These are phyloP conservation scores for Ferrisia virgata DNA, from an alignment of 2,888 invertebrate species.

Conservation along the genomic window DNA sequence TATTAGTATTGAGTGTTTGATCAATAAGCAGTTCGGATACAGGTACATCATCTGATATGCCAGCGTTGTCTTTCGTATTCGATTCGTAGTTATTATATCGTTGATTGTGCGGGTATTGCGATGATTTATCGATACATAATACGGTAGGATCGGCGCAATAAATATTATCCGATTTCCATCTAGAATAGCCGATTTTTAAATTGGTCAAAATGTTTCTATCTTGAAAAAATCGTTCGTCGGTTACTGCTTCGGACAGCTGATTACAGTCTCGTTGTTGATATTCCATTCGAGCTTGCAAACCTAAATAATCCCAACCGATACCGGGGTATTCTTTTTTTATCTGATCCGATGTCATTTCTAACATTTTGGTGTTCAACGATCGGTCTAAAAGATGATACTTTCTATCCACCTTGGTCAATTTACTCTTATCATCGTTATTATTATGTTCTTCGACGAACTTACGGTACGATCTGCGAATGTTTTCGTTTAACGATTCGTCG, in stretches of 20 bases:
- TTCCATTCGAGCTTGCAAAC: slow-evolving; percentile 1
- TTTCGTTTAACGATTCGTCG: neutral
- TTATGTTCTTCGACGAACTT: neutral
- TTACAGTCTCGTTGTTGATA: neutral
- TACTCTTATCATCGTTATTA: neutral
- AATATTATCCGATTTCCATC: neutral
- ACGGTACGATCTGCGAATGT: neutral
- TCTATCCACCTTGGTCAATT: neutral
- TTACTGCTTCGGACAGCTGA: neutral
- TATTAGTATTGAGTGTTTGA: neutral
- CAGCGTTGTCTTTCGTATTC: neutral
- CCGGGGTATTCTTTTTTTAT: neutral
- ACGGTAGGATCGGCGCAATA: neutral
- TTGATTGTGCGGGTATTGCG: neutral
- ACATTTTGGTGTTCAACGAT: neutral
- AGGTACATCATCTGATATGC: neutral
- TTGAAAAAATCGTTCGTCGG: neutral
- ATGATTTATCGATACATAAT: neutral
- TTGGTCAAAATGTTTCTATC: neutral
- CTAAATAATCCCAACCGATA: slow-evolving; percentile 3
- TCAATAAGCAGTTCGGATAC: neutral
- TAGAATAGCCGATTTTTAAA: slow-evolving; percentile 1
- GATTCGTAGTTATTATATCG: neutral
- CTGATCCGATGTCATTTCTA: neutral
- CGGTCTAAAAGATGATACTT: neutral